These are phyloP conservation scores for Nomada goodeniana DNA, from an alignment of 2,888 invertebrate species.

Conservation along the genomic window DNA sequence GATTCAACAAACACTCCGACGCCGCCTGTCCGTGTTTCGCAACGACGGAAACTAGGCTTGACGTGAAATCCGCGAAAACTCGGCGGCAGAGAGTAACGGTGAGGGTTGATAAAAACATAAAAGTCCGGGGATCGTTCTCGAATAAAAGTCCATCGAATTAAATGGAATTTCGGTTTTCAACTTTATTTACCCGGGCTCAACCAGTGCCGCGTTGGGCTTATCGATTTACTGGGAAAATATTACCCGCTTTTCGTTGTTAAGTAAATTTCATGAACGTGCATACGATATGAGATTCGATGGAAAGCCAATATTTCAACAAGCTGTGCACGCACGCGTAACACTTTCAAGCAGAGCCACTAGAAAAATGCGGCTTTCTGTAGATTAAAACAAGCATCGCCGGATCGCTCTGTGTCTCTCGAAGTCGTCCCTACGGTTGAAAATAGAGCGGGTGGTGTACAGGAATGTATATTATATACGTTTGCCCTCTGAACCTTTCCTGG, in stretches of 20 bases:
- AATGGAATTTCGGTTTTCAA: not conserved
- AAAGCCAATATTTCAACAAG: conserved; percentile 31
- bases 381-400: conserved; percentile 37
- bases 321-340: not conserved
- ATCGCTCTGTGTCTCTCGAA: not conserved
- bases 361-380: conserved; percentile 18
- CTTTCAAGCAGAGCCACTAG: conserved; percentile 14
- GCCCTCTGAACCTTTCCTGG: conserved; percentile 5
- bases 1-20: conserved; percentile 22
- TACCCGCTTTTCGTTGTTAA: conserved; percentile 4
- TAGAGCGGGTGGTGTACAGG: not conserved
- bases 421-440: not conserved
- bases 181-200: not conserved
- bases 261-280: conserved; percentile 5
- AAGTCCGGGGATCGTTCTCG: not conserved
- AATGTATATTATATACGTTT: conserved; percentile 9
- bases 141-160: conserved; percentile 1
- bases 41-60: not conserved
- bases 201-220: not conserved
- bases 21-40: not conserved
- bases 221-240: conserved; percentile 11
- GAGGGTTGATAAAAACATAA: too few relatives aligned
- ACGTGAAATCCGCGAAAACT: conserved; percentile 4
- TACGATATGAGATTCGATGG: conserved; percentile 9
- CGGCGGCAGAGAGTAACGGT: too few relatives aligned